Evolutionary conservation across 2,797 vertebrate species (phyloP).

Genomic region (Melanotaenia trifasciata): DNA sequence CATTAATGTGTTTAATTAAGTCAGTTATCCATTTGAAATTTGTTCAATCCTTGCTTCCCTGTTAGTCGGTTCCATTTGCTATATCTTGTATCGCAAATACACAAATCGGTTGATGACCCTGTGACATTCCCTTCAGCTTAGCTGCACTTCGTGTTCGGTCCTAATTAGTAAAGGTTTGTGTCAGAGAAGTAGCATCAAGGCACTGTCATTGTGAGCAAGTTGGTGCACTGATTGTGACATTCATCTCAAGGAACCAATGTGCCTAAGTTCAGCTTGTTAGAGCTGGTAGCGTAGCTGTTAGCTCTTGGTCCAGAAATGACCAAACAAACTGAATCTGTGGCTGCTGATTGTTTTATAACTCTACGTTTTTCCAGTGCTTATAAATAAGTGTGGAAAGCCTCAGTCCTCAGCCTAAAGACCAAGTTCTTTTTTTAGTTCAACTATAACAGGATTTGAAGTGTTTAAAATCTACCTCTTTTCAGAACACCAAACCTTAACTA

Average conservation of each 20-base stretch:
- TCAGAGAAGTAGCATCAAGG: neutral
- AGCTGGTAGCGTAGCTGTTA: neutral
- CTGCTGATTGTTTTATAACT: neutral
- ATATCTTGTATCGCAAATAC: no score
- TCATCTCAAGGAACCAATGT: neutral
- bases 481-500: neutral
- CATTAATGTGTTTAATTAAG: no score
- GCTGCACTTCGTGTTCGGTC: neutral
- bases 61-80: no score
- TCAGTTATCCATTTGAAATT: no score
- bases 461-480: no score
- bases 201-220: constrained; percentile 8
- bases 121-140: neutral
- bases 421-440: no score
- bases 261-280: neutral
- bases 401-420: neutral
- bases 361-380: neutral
- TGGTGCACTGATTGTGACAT: constrained; percentile 13
- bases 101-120: neutral
- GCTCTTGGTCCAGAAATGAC: neutral
- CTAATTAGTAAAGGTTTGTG: constrained; percentile 24
- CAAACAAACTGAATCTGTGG: neutral
- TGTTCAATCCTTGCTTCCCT: no score
- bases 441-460: no score
- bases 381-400: neutral